Conservation (phyloP, 2,888 invertebrate genomes). For the Heliconius ethilla region DNA sequence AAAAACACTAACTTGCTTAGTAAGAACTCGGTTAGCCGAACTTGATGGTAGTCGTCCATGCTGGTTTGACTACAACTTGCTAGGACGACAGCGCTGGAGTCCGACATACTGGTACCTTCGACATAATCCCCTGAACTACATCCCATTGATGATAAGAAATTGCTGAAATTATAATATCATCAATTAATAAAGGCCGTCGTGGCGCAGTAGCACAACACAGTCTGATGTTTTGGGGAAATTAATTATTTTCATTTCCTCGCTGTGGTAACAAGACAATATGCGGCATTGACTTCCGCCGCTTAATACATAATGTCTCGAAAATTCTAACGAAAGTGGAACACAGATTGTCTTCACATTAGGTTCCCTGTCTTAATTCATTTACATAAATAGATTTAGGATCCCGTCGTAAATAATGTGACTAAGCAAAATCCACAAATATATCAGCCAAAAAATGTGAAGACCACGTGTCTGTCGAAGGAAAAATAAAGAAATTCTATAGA, state of each 20-base stretch:
- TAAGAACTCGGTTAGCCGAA: constrained; percentile 60
- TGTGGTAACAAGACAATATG: neutral
- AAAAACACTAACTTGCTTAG: constrained; percentile 58
- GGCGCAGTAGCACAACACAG: neutral
- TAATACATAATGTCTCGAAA: neutral
- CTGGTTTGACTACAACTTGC: constrained; percentile 24
- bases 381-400: neutral
- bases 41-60: constrained; percentile 44
- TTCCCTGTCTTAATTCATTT: neutral
- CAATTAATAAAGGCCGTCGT: neutral
- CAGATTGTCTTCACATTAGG: neutral
- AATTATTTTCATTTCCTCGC: neutral
- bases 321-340: neutral
- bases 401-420: neutral
- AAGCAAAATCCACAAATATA: neutral
- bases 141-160: constrained; percentile 51
- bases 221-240: neutral
- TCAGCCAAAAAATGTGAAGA: too few relatives aligned
- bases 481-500: too few relatives aligned
- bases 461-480: too few relatives aligned
- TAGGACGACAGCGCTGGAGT: constrained; percentile 45
- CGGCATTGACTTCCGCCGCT: neutral
- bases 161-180: constrained; percentile 48
- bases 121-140: constrained; percentile 50
- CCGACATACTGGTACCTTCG: constrained; percentile 47